Percentiles rank a stretch among this genome's conserved stretches.
These are phyloP conservation scores for Rhyacichthys aspro DNA, from an alignment of 2,797 vertebrate species.

Conservation along the genomic window DNA sequence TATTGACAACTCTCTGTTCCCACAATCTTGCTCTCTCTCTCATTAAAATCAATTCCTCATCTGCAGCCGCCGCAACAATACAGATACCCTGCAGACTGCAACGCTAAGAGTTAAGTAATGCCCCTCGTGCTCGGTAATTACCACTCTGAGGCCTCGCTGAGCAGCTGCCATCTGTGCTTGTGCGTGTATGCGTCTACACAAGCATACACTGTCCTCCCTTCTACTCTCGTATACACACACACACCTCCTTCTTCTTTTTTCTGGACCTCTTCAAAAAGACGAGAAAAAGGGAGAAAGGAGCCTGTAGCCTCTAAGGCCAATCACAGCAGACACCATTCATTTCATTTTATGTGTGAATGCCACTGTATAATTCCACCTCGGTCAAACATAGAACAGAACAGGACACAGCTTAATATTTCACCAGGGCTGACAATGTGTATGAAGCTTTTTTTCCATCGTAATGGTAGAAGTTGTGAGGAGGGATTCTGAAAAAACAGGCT, in stretches of 20 bases:
- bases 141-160: conserved; percentile 74
- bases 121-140: conserved; percentile 79
- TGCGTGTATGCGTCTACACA: conserved; percentile 37
- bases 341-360: conserved; percentile 47
- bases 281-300: conserved; percentile 47
- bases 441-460: conserved; percentile 7
- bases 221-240: conserved; percentile 40
- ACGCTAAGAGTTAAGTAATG: conserved; percentile 80
- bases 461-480: conserved; percentile 17
- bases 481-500: conserved; percentile 41
- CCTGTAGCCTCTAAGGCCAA: conserved; percentile 41
- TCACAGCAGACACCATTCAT: conserved; percentile 34
- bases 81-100: conserved; percentile 71
- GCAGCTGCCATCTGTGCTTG: conserved; percentile 82
- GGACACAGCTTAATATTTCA: background rate
- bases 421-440: background rate
- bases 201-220: conserved; percentile 50
- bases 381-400: background rate
- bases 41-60: conserved; percentile 60
- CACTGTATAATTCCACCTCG: conserved; percentile 28
- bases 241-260: conserved; percentile 37
- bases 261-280: conserved; percentile 55
- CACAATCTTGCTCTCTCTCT: conserved; percentile 31
- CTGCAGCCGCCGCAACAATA: conserved; percentile 62
- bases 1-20: conserved; percentile 26